These are phyloP conservation scores for Syrphus vitripennis DNA, from an alignment of 2,888 invertebrate species.

Conservation along the genomic window DNA sequence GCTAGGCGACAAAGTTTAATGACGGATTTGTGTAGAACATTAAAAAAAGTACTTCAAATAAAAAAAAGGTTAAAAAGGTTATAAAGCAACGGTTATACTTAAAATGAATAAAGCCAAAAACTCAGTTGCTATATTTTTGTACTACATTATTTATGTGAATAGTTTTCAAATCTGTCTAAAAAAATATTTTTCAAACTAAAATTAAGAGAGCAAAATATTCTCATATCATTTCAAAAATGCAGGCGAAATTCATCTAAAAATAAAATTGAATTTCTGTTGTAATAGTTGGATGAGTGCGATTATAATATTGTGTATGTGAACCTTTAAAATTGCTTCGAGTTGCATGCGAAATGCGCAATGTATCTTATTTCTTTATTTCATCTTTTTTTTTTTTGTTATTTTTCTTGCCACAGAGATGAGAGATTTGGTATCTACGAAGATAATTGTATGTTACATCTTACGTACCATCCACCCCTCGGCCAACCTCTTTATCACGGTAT, in stretches of 20 bases:
- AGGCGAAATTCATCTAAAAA: not conserved
- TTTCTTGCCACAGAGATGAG: constrained; percentile 24
- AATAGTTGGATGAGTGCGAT: not conserved
- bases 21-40: too few relatives aligned
- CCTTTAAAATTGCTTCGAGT: constrained; percentile 20
- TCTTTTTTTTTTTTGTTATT: not conserved
- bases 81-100: too few relatives aligned
- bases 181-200: too few relatives aligned
- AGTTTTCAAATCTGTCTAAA: too few relatives aligned
- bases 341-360: constrained; percentile 49
- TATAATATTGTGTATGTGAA: constrained; percentile 19
- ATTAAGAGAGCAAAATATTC: too few relatives aligned
- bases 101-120: too few relatives aligned
- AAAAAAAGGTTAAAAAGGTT: too few relatives aligned
- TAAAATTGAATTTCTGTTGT: not conserved
- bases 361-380: not conserved
- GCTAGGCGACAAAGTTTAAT: too few relatives aligned
- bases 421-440: constrained; percentile 60
- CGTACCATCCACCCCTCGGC: not conserved
- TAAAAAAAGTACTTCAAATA: too few relatives aligned
- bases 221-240: not conserved
- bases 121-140: too few relatives aligned
- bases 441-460: constrained; percentile 66
- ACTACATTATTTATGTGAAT: too few relatives aligned
- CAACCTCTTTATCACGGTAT: not conserved